Conservation (phyloP, 2,888 invertebrate species). For the Doris montereyensis region DNA sequence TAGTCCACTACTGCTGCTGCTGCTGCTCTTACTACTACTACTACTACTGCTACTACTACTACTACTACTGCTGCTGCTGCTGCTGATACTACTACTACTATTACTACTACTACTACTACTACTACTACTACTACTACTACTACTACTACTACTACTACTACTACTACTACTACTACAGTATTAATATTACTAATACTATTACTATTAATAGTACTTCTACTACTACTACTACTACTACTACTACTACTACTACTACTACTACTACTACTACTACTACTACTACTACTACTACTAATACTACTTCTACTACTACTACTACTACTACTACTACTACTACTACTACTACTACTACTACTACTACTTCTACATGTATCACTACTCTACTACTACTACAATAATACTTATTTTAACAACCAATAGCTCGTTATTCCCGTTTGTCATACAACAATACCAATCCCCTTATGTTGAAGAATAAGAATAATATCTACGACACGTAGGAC, state of each 20-base stretch:
- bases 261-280: neutral
- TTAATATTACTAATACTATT: neutral
- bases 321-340: neutral
- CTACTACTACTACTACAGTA: neutral
- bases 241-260: neutral
- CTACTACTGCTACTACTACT: neutral
- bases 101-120: neutral
- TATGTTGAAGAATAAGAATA: too few species aligned
- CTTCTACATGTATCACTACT: neutral
- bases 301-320: neutral
- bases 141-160: neutral
- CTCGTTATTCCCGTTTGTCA: too few species aligned
- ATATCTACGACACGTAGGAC: too few species aligned
- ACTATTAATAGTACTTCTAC: neutral
- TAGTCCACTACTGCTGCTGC: neutral
- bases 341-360: neutral
- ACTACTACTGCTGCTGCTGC: neutral
- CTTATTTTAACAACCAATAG: too few species aligned
- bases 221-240: neutral
- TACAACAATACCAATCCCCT: too few species aligned
- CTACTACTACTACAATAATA: neutral
- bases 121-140: neutral
- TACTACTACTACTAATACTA: neutral
- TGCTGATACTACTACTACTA: neutral
- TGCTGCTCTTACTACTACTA: neutral